Evolutionary conservation across 2,113 vertebrate species (phyloP), one percentile per base, ranked within the genome.

Genomic region (Nothocercus julius): DNA sequence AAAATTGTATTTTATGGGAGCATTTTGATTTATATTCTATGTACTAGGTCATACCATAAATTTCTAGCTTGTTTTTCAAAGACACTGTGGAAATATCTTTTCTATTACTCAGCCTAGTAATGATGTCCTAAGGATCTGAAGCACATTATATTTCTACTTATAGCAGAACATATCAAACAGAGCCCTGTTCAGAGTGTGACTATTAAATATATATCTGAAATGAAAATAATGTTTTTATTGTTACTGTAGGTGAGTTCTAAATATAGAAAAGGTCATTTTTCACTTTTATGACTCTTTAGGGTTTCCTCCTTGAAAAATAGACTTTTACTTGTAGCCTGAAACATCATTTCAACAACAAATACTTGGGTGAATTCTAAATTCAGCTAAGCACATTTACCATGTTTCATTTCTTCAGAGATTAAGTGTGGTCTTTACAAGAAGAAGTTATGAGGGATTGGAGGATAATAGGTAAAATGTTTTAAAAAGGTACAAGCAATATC

Each of bases 361-460:
- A 18, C 21, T 86, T 51, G 24, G 9, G 22, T 12, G 14, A 8
- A 20, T 89, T 93, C 86, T 79, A 42, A 61, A 56, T 72, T 70
- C 56, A 2, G 1, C 10, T 38, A 17, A 87, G 87, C 34, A 68
- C 42, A 9, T 73, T 85, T 62, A 34, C 7, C 3, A 1, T 49
- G 25, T 59, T 88, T 49, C 5, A 19, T 75, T 66, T 78, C 64
- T 85, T 63, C 38, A 72, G 66, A 84, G 28, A 73, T 79, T 79
- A 67, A 42, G 1, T 70, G 32, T 76, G 19, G 15, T 45, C 47
- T 78, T 74, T 78, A 56, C 25, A 49, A 72, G 51, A 69, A 92
- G 17, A 96, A 95, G 78, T 73, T 27, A 42, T 17, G 44, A 75
- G 28, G 18, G 61, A 87, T 92, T 95, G 87, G 68, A 89, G 36